phyloP scores from a whole-genome alignment of 2,797 vertebrate species.

The Danio jaintianensis region DNA sequence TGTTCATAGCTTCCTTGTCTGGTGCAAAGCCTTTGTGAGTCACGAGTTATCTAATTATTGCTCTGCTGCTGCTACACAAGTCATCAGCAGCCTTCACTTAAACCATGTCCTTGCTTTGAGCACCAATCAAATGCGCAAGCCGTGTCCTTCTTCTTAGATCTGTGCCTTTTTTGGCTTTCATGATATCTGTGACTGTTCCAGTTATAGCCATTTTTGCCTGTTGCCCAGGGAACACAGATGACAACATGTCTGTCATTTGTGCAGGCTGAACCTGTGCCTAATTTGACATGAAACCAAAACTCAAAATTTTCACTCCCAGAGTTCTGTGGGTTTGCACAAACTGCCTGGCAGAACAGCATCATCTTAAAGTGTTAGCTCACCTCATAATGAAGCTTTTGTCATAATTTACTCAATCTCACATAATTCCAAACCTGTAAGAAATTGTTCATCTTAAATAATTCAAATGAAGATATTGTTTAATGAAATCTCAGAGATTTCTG shows the following conservation, averaged over 20 bases:
- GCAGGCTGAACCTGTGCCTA: conserved; percentile 42
- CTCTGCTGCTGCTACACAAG: conserved; percentile 23
- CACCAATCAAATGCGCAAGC: neutral
- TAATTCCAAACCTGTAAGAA: too few species aligned
- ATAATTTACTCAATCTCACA: too few species aligned
- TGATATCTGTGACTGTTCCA: conserved; percentile 36
- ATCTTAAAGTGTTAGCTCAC: neutral
- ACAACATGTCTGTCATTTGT: conserved; percentile 28
- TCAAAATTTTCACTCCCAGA: conserved; percentile 22
- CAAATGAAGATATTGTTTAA: too few species aligned
- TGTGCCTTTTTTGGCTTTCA: conserved; percentile 41
- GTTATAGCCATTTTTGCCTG: conserved; percentile 19
- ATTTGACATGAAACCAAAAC: conserved; percentile 45
- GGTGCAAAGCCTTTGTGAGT: conserved; percentile 43
- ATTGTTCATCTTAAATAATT: too few species aligned
- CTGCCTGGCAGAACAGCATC: conserved; percentile 7
- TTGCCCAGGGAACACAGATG: conserved; percentile 48
- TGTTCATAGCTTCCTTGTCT: conserved; percentile 4
- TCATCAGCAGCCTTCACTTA: conserved; percentile 33
- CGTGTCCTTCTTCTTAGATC: conserved; percentile 7
- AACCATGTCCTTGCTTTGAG: conserved; percentile 22
- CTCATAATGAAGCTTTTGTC: too few species aligned
- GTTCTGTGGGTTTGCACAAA: neutral
- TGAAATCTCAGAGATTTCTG: too few species aligned
- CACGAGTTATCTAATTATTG: conserved; percentile 55